Base-by-base conservation (phyloP, 2,888 invertebrate species). In the Nymphalis c-album region DNA sequence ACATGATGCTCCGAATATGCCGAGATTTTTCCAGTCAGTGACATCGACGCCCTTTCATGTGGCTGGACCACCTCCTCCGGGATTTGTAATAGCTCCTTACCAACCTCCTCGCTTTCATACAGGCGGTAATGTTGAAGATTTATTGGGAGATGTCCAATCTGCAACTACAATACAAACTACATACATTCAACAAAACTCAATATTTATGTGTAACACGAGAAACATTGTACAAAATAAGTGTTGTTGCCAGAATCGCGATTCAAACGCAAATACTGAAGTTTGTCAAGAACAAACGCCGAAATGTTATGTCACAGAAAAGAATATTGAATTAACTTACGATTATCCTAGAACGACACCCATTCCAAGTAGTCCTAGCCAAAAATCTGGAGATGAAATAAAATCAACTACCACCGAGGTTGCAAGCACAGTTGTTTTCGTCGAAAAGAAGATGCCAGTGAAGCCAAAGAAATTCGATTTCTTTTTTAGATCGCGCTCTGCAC, bases 121-220 rank as follows among this genome's bases (percentile, higher is more conserved):
- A 31, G 94, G 94, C 16, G 95, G 95, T 0, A 95, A 95, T 78
- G 87, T 95, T 51, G 95, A 95, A 75, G 94, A 95, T 71, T 85
- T 95, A 55, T 85, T 95, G 0, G 94, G 95, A 68, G 95, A 95
- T 71, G 95, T 95, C 7, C 94, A 95, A 79, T 93, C 81, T 48
- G 86, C 91, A 0, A 67, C 75, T 1, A 81, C 85, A 0, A 86
- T 91, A 73, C 91, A 91, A 69, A 90, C 91, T 3, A 91, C 91
- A 1, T 88, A 81, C 74, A 91, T 92, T 64, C 91, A 92, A 75
- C 91, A 92, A 72, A 92, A 93, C 74, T 92, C 92, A 0, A 88
- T 91, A 31, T 89, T 92, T 74, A 91, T 93, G 90, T 93, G 92
- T 75, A 92, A 92, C 70, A 92, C 92, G 0, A 85, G 83, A 73